These are phyloP conservation scores for Megalopta genalis DNA, from an alignment of 1,140 invertebrate species.

Conservation along the genomic window DNA sequence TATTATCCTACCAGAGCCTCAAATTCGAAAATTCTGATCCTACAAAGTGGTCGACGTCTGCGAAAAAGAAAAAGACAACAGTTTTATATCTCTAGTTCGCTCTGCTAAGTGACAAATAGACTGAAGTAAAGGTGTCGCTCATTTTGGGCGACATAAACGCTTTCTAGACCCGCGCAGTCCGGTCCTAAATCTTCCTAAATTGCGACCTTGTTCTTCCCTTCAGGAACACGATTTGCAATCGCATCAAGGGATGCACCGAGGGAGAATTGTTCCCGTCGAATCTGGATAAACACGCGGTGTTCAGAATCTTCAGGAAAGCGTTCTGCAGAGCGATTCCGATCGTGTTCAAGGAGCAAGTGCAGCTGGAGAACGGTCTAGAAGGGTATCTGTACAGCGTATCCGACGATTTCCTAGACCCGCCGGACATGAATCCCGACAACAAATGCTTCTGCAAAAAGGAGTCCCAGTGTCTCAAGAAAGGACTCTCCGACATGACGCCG, in stretches of 20 bases:
- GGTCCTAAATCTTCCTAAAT: no score
- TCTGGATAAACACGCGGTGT: slow-evolving; percentile 79
- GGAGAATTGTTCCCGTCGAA: slow-evolving; percentile 82
- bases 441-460: slow-evolving; percentile 82
- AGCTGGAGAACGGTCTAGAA: slow-evolving; percentile 71
- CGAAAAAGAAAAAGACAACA: no score
- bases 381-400: slow-evolving; percentile 79
- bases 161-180: no score
- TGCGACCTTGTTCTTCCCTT: no score
- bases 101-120: no score
- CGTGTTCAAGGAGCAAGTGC: slow-evolving; percentile 74
- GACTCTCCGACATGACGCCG: slow-evolving; percentile 84
- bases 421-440: slow-evolving; percentile 82
- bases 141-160: no score
- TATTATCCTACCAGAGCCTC: no score
- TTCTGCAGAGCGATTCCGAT: slow-evolving; percentile 85
- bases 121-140: no score
- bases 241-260: slow-evolving; percentile 81
- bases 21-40: no score
- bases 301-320: slow-evolving; percentile 84
- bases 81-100: no score
- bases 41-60: no score
- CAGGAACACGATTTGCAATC: slow-evolving; percentile 81
- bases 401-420: slow-evolving; percentile 81
- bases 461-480: slow-evolving; percentile 81